Base-by-base conservation (phyloP, 2,797 vertebrate species). In the Parauchenoglanis ngamensis region DNA sequence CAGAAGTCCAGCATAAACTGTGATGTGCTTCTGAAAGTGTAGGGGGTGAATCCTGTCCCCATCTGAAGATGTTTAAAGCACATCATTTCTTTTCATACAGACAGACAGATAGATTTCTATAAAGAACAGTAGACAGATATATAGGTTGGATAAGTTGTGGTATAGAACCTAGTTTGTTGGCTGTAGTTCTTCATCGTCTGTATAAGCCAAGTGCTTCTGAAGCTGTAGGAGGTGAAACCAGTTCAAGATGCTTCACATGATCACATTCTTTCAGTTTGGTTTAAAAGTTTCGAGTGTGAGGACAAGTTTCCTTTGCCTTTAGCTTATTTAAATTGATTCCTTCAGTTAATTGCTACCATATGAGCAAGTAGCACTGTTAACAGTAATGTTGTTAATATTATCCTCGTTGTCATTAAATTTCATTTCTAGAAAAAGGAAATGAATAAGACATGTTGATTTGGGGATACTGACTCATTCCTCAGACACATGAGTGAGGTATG, bases 221-320 rank as follows among this genome's bases (percentile, higher is more conserved):
- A 83, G 61, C 63, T 67, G 25, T 67, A 52, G 80, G 80, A 82
- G 80, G 80, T 81, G 79, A 77, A 49, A 81, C 79, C 57, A 46
- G 79, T 82, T 67, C 80, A 82, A 82, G 61, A 82, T 67, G 79
- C 79, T 81, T 65, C 79, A 63, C 79, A 63, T 17, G 80, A 65
- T 65, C 57, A 44, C 78, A 80, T 46, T 44, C 78, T n/a, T 61
- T 46, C 57, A 3, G 12, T 82, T 65, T 65, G 40, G 59, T 65
- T 49, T 25, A 46, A 28, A 65, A 49, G 44, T 82, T 61, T 59
- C 6, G 15, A 17, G 40, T 19, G 35, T 52, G 44, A 49, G 17
- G 44, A 82, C 80, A 28, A 19, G 79, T 65, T 81, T 82, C 44
- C 59, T 40, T 79, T 81, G 23, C 77, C 56, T 57, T 59, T 40